These are phyloP conservation scores for Chrysogorgia sp. DNA, from an alignment of 92 coral and sea anemone species.

Conservation along the genomic window DNA sequence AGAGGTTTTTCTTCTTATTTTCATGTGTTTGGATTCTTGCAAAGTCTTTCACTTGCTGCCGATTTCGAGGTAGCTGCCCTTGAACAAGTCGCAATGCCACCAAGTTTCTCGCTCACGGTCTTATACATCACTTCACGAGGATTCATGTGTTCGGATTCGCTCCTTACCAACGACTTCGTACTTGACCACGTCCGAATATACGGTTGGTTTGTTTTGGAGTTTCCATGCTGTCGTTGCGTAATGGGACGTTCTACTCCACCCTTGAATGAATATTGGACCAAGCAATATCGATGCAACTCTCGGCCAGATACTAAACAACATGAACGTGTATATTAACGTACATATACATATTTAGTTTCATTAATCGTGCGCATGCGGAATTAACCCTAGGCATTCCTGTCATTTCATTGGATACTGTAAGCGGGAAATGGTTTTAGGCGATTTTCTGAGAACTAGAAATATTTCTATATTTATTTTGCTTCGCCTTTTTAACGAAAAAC, in stretches of 20 bases:
- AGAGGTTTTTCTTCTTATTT: conserved; percentile 22
- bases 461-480: too few species aligned
- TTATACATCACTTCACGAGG: conserved; percentile 37
- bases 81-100: conserved; percentile 47
- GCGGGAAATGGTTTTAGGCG: too few species aligned
- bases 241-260: conserved; percentile 43
- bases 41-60: conserved; percentile 50
- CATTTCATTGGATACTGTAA: too few species aligned
- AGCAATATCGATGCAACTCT: conserved; percentile 38
- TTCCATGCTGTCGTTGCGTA: conserved; percentile 20
- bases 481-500: too few species aligned
- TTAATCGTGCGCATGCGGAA: too few species aligned
- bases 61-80: conserved; percentile 64
- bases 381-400: too few species aligned
- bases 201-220: conserved; percentile 10
- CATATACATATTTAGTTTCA: too few species aligned
- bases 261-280: conserved; percentile 44
- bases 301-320: conserved; percentile 25
- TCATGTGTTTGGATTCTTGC: too few species aligned
- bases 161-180: conserved; percentile 25
- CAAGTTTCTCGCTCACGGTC: conserved; percentile 14
- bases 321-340: not conserved
- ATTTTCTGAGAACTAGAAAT: too few species aligned
- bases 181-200: conserved; percentile 46
- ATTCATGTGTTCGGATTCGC: not conserved